A percentile compares a stretch with the other conserved stretches of the same genome.
Evolutionary conservation across 2,888 invertebrate genomes (phyloP).

Genomic region (Seira sanloemensis): DNA sequence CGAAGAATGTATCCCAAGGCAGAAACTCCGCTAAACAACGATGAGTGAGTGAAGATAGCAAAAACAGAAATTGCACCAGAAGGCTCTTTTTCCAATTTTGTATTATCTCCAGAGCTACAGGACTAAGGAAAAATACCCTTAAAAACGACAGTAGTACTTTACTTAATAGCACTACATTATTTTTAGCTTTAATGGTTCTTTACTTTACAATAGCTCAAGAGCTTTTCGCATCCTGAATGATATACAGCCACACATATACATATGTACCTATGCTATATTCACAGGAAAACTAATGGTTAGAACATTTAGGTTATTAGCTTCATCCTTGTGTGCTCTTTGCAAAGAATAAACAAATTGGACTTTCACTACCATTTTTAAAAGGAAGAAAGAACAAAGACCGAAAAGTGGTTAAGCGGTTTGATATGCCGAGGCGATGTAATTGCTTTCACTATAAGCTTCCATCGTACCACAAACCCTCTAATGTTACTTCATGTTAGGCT

Average conservation of each 20-base stretch:
- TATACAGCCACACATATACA: background rate
- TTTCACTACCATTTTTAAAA: background rate
- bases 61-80: background rate
- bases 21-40: constrained; percentile 18
- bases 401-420: background rate
- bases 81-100: constrained; percentile 18
- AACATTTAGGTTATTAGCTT: background rate
- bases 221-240: background rate
- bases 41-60: constrained; percentile 7
- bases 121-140: background rate
- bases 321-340: background rate
- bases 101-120: background rate
- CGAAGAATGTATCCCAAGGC: background rate
- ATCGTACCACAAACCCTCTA: too few relatives aligned
- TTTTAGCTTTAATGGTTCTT: background rate
- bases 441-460: constrained; percentile 7
- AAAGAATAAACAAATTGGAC: background rate
- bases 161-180: background rate
- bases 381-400: background rate
- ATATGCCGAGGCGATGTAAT: constrained; percentile 3
- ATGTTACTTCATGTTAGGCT: too few relatives aligned
- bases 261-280: too few relatives aligned
- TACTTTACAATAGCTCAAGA: background rate
- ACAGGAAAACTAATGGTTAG: background rate
- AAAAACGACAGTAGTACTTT: background rate